Evolutionary conservation across 2,113 vertebrate genomes (phyloP), one percentile per base, ranked within the genome.

Genomic region (Calidris pugnax): DNA sequence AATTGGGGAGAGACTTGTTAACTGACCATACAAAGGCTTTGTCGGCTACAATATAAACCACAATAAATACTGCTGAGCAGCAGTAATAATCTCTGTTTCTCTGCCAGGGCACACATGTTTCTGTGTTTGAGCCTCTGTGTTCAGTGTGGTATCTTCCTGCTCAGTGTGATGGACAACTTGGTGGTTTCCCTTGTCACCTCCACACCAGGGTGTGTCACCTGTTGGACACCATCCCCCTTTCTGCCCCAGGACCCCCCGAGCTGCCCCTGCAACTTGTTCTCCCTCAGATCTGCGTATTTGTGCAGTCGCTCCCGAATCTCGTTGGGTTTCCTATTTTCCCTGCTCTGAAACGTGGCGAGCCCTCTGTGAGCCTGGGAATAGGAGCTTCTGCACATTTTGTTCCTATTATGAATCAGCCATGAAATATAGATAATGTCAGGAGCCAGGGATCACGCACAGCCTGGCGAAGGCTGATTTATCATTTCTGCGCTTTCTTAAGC

Each of bases 41-140:
- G 43, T 17, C 1, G 1, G 18, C 24, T 45, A 5, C 32, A 7
- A 26, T 16, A 67, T 13, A 55, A 74, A 68, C 53, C 14, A 18
- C 3, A 12, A 3, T 6, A 2, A 12, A 28, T 53, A 16, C 59
- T 43, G 20, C 41, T 7, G 76, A 48, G 67, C 22, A 51, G 33
- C 48, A 12, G 33, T 4, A 10, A 13, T 9, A 9, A 22, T 5
- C 24, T 7, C 7, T 13, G 8, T n/a, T 53, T 30, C 35, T 32
- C 28, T 18, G 41, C 3, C 20, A 26, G 39, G 24, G 30, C 17
- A 3, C 2, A 0, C 11, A 5, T 1, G 0, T 41, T 33, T n/a
- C 28, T 30, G 22, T 14, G 22, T 9, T 50, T 2, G 2, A 45
- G 67, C 45, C 51, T 19, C 14, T 26, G 8, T 6, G 20, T 21